Base-by-base conservation (phyloP, 2,113 vertebrate species). In the Antigone vipio region DNA sequence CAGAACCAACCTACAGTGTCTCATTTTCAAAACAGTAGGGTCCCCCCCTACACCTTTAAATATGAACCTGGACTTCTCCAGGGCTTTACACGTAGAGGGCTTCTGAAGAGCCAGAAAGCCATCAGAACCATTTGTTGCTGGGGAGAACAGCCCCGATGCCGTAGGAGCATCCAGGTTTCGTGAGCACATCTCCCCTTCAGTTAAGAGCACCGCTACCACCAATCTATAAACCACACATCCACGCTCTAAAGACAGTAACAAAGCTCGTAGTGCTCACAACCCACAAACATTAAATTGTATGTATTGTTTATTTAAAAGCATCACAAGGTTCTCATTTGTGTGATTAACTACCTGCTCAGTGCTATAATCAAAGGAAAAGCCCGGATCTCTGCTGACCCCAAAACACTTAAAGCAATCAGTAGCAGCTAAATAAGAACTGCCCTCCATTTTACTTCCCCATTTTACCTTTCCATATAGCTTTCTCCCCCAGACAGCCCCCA, bases 211-310 rank as follows among this genome's bases (percentile, higher is more conserved):
- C 67, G 50, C 4, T 23, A 84, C 78, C 47, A 55, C 52, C 55
- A 76, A 94, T 97, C 96, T 87, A 96, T 95, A 96, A 97, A 92
- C 95, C 96, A 94, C 95, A 73, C 64, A 40, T 60, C 83, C 71
- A 19, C 16, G 35, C 67, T 92, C 95, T 91, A 87, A 94, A 92
- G 85, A 76, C 79, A 93, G 92, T 19, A 94, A 93, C 86, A 93
- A 85, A 94, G 55, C 42, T 24, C 11, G 50, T 7, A 94, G 81
- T 22, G 69, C 85, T 92, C 60, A 79, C 71, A 67, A 71, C 89
- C 95, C 94, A 89, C 91, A 86, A 95, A 73, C 76, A 86, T 87
- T 92, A 80, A 79, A 75, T 47, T 55, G 38, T 58, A 38, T 23
- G 35, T 42, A 34, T 68, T 66, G 44, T 34, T 72, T 80, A 60